Evolutionary conservation across 2,113 vertebrate genomes (phyloP), one percentile per base, ranked within the genome.

Genomic region (Uria aalge): DNA sequence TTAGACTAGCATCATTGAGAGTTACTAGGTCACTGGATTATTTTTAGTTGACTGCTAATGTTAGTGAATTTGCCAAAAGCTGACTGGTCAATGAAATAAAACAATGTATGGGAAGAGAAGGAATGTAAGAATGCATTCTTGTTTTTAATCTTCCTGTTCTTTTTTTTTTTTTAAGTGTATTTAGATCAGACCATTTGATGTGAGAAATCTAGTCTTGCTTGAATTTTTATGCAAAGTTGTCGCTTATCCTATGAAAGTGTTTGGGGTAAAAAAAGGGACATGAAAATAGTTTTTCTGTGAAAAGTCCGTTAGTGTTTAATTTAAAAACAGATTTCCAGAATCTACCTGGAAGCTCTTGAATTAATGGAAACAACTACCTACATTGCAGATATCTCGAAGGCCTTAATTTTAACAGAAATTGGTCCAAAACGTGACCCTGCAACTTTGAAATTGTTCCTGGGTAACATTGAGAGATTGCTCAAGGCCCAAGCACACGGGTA

Each of bases 341-440:
- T 32, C 55, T 88, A 38, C 17, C 55, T 81, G 47, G 53, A 87
- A 92, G 17, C 62, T 90, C 36, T 79, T 84, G 55, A 74, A 84
- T 64, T 97, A 95, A 97, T 62, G 30, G n/a, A 68, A 88, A 66
- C 34, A 79, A 78, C 59, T 95, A 30, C 94, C 92, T 97, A 47
- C 90, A 38, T 98, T 94, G 76, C 97, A 99, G 98, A 99, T 96
- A 97, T 99, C 74, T 98, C 98, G 72, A 99, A 98, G 97, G 98
- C 99, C 75, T 97, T 99, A 94, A 98, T 99, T 93, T 98, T 99
- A 94, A 99, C 99, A 40, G 99, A 99, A 96, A 99, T 99, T 18
- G 99, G 99, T 59, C 98, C 98, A 90, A 99, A 98, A 94, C 98
- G 99, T 71, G 99, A 99, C 92, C 98, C 98, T 26, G 97, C 95